A percentile compares a stretch with the other conserved stretches of the same genome.
phyloP scores from a whole-genome alignment of 2,797 vertebrate species.

The Sebastes trivittatus region DNA sequence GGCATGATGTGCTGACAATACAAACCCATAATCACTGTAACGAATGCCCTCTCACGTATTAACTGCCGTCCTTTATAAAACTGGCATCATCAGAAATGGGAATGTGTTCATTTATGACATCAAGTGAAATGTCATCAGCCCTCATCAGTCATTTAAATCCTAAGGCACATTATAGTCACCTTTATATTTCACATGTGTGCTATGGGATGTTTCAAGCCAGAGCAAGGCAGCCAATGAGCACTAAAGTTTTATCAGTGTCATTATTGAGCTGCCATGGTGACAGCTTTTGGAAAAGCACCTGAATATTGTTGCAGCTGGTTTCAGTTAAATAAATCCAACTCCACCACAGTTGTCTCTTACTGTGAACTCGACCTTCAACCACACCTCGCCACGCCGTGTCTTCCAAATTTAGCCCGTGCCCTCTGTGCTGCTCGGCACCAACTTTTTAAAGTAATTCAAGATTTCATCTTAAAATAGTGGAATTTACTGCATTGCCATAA shows the following conservation, averaged over 20 bases:
- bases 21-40: not conserved
- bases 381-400: conserved; percentile 5
- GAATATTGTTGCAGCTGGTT: conserved; percentile 31
- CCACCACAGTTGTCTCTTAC: conserved; percentile 1
- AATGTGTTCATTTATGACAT: conserved; percentile 15
- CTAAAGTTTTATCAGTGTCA: conserved; percentile 32
- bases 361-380: conserved; percentile 32
- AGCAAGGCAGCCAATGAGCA: conserved; percentile 2
- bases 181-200: not conserved
- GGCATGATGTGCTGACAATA: not conserved
- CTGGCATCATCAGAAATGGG: not conserved
- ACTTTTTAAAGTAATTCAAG: conserved; percentile 71
- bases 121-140: conserved; percentile 27
- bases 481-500: conserved; percentile 82
- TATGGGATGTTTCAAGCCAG: conserved; percentile 7
- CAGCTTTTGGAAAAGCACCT: conserved; percentile 35
- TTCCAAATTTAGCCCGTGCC: conserved; percentile 52
- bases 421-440: conserved; percentile 47
- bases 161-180: conserved; percentile 3
- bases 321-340: conserved; percentile 49
- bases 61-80: conserved; percentile 19
- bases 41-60: conserved; percentile 7
- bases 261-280: conserved; percentile 32
- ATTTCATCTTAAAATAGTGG: conserved; percentile 78
- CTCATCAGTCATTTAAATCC: conserved; percentile 15